These are phyloP conservation scores for Erithacus rubecula DNA, from an alignment of 2,797 vertebrate species.

Conservation along the genomic window DNA sequence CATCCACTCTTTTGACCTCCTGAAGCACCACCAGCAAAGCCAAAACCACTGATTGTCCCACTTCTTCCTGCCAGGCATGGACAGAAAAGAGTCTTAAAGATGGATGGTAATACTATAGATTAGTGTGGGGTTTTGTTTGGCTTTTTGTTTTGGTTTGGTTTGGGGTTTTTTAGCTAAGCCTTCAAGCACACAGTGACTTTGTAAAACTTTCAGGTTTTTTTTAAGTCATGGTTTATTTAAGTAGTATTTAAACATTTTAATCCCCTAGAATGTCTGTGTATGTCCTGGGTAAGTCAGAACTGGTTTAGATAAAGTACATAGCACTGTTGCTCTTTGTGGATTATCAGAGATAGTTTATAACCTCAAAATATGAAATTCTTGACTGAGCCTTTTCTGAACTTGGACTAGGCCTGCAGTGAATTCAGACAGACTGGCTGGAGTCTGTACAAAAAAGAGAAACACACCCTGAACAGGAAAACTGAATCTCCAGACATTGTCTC, in stretches of 20 bases:
- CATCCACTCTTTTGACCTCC: not conserved
- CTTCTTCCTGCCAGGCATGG: rapidly evolving
- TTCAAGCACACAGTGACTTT: not conserved
- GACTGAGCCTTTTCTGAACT: not conserved
- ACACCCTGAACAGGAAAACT: not conserved
- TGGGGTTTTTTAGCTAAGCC: not conserved
- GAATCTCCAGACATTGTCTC: not conserved
- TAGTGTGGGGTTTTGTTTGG: not conserved
- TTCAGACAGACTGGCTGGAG: not conserved
- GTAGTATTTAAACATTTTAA: not conserved
- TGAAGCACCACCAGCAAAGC: not conserved
- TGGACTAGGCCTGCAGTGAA: not conserved
- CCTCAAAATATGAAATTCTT: not conserved
- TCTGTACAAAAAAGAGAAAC: not conserved
- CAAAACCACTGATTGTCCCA: not conserved
- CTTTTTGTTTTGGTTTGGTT: not conserved
- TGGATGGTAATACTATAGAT: not conserved
- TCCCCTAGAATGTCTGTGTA: not conserved
- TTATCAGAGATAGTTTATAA: not conserved
- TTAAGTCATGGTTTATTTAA: not conserved
- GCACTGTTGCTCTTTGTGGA: not conserved
- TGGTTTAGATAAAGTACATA: not conserved
- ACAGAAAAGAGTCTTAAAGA: not conserved
- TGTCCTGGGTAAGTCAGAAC: not conserved
- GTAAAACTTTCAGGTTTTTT: not conserved